Base-by-base conservation (phyloP, 2,888 invertebrate genomes). In the Oscheius sp. region DNA sequence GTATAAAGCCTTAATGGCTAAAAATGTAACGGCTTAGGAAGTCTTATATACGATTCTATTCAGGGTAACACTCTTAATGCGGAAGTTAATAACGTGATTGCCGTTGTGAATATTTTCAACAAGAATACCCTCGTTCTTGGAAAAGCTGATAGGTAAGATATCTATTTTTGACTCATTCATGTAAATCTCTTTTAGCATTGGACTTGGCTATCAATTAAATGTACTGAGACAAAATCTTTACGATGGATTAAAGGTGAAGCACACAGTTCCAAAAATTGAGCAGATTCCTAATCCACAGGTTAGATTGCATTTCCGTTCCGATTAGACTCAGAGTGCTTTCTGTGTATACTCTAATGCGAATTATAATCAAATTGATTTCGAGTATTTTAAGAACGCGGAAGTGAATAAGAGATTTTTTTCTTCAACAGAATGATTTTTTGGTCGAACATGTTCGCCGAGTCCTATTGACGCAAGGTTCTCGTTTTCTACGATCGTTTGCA, bases 1-100 rank as follows among this genome's bases (percentile, higher is more conserved):
- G 33, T 80, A 71, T 64, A 71, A 75, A 53, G 69, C 72, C 31
- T 63, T 74, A 6, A 80, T 80, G 80, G 71, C 76, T 1, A 74
- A 77, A 66, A 69, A 71, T 33, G 78, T 78, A 53, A 55, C 6
- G 55, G 45, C 8, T 15, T n/a, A 58, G 10, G 17, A 20, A 15
- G 12, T 12, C 46, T 12, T 2, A 20, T 25, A 57, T 23, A 20
- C 52, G 55, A 8, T 6, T 33, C 27, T 42, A 61, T 74, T 53
- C 45, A 76, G 76, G 69, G 66, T 3, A 76, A 76, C 39, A 17
- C 69, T 2, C 55, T 75, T 6, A 63, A 45, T 17, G 67, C 70
- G 2, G 37, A 67, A 27, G 23, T 78, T 4, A 57, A 66, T 20
- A 45, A 66, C 15, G 45, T 73, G 20, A 31, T 45, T 5, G 46